Conservation (phyloP, 2,888 invertebrate genomes). For the Melikaiella ostensackeni region DNA sequence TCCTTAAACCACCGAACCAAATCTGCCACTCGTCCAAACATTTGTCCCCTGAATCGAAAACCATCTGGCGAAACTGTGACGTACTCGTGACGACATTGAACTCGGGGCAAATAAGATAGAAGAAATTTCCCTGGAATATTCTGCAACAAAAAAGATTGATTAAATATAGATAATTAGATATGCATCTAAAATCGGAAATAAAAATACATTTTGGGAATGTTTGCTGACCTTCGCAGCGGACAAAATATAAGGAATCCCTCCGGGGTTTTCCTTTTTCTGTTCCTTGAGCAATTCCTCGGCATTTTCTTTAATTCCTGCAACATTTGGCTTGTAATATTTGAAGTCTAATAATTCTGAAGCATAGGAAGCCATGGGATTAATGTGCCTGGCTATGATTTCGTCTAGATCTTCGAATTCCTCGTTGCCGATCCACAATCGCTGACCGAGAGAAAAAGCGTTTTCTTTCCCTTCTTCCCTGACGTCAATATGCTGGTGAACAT, state of each 20-base stretch:
- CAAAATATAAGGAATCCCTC: constrained; percentile 93
- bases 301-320: constrained; percentile 89
- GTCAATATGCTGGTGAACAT: constrained; percentile 97
- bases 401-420: constrained; percentile 99
- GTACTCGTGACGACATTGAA: constrained; percentile 93
- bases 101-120: constrained; percentile 94
- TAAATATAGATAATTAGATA: not conserved
- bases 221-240: constrained; percentile 84
- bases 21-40: constrained; percentile 89
- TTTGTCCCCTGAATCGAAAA: constrained; percentile 91
- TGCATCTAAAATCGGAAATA: not conserved
- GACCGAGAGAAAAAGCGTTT: constrained; percentile 96
- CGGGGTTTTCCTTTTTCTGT: constrained; percentile 92
- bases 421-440: constrained; percentile 89
- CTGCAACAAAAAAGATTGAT: constrained; percentile 64
- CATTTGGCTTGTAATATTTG: constrained; percentile 91
- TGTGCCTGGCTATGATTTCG: constrained; percentile 97
- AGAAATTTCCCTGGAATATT: constrained; percentile 95
- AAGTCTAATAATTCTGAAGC: constrained; percentile 94
- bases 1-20: constrained; percentile 98
- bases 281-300: constrained; percentile 92
- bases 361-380: constrained; percentile 97
- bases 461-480: constrained; percentile 97
- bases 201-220: constrained; percentile 19
- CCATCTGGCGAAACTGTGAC: constrained; percentile 95